Base-by-base conservation (phyloP, 2,113 vertebrate species). In the Otocyon megalotis region DNA sequence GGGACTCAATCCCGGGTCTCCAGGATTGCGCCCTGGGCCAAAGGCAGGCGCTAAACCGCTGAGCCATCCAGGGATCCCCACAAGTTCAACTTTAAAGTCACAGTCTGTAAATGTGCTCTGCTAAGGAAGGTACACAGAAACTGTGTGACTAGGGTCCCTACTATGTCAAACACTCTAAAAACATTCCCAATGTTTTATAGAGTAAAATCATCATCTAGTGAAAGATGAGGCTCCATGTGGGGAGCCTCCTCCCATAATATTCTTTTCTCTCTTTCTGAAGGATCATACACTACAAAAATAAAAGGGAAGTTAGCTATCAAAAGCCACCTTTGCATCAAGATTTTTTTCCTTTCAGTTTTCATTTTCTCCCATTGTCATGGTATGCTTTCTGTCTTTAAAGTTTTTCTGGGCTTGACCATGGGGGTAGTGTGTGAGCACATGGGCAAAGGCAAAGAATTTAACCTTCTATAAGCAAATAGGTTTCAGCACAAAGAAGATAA, bases 291-390 rank as follows among this genome's bases (percentile, higher is more conserved):
- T 97, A 94, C 71, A 98, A 97, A 97, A 74, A 94, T 88, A 93
- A 96, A 95, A 90, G 82, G 84, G 89, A 88, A 96, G 67, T 97
- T 35, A 67, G 58, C 37, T 93, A 83, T 30, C 54, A 97, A 89
- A 97, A 98, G 58, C 2, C 71, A 84, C 20, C 97, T 96, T 94
- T 95, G 65, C 93, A 84, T 81, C 37, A 53, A 85, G 35, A 2
- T 54, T 56, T 58, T 26, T 35, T 77, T 69, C 91, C 74, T 84
- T 90, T 96, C 80, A 94, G 80, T 97, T 98, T 76, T 71, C 82
- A 92, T 97, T 98, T 98, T 98, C 96, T 98, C 87, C 95, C 77
- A 96, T 97, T 98, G 96, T 96, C 80, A 88, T n/a, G 86, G 92
- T 92, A 93, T 97, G 74, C 90, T 89, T 96, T 96, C 90, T 96